phyloP scores from a whole-genome alignment of 2,888 invertebrate species.

The Patella ulyssiponensis region DNA sequence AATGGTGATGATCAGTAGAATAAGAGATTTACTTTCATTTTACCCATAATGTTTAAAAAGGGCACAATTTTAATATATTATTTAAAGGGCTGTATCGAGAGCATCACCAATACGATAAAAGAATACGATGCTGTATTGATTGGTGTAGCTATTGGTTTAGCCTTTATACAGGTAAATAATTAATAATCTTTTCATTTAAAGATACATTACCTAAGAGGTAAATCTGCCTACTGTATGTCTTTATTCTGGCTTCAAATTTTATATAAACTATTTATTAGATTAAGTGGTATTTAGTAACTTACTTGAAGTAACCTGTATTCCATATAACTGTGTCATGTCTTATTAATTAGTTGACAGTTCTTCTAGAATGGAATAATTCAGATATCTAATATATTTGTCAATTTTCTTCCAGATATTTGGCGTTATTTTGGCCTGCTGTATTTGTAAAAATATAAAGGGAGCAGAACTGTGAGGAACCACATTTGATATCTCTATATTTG shows the following conservation, averaged over 20 bases:
- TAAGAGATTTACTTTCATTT: too few relatives aligned
- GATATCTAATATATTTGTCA: not conserved
- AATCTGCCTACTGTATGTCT: too few relatives aligned
- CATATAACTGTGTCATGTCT: too few relatives aligned
- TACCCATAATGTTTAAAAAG: not conserved
- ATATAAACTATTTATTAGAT: not conserved
- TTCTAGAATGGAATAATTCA: not conserved
- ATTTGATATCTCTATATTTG: too few relatives aligned
- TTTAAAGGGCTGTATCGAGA: conserved; percentile 14
- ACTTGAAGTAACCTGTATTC: too few relatives aligned
- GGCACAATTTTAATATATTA: not conserved
- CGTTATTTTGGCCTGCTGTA: conserved; percentile 11
- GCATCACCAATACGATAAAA: conserved; percentile 2
- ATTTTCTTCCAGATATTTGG: conserved; percentile 12
- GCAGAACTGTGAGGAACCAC: not conserved
- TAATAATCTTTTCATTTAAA: not conserved
- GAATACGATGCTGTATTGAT: conserved; percentile 4
- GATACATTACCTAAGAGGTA: too few relatives aligned
- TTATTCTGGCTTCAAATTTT: too few relatives aligned
- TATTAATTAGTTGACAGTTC: not conserved
- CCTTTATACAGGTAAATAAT: conserved; percentile 10
- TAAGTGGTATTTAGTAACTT: not conserved
- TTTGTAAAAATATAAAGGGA: conserved; percentile 7
- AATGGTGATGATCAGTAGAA: too few relatives aligned
- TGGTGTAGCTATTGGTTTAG: conserved; percentile 16